Base-by-base conservation (phyloP, 2,888 invertebrate genomes). In the Cephus pygmeus region DNA sequence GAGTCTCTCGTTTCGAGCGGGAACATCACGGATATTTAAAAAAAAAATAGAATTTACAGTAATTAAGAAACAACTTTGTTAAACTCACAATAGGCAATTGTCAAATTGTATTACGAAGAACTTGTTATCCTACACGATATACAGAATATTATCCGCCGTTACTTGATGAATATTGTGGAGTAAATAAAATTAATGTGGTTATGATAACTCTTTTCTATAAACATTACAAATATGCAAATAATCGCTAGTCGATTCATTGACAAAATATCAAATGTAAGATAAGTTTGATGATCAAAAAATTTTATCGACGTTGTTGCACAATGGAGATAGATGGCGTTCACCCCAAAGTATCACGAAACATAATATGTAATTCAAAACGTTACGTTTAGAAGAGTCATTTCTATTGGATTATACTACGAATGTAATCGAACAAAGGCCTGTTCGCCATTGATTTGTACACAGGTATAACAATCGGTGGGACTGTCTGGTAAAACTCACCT, bases 21-120 rank as follows among this genome's bases (percentile, higher is more conserved):
- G 78, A 81, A 78, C 36, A 76, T 81, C 80, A 34, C 31, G 80
- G 9, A 56, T 56, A 56, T 56, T 56, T 56, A 6, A 23, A 40
- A 56, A 36, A 36, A 23, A 56, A 23, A 9, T 15, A 56, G 0
- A 56, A 56, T 23, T 6, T 56, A 23, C 1, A 23, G 2, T 23
- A 56, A 56, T 23, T 23, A 56, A 9, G 6, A 56, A 23, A 2
- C 23, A 56, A 6, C 56, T 15, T 9, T 56, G 56, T 2, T 23
- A 56, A 56, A 2, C 15, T 9, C 2, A 23, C 56, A 56, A 23
- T 23, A 56, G 23, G 56, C 56, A 23, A 23, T 56, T 23, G 2
- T 23, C 6, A 23, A 23, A 56, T 56, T 56, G 56, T 56, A 56
- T 23, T 56, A 56, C 2, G 56, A 56, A 35, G 35, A 35, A 35